Conservation (phyloP, 2,888 invertebrate genomes). For the Herminia tarsipennalis region DNA sequence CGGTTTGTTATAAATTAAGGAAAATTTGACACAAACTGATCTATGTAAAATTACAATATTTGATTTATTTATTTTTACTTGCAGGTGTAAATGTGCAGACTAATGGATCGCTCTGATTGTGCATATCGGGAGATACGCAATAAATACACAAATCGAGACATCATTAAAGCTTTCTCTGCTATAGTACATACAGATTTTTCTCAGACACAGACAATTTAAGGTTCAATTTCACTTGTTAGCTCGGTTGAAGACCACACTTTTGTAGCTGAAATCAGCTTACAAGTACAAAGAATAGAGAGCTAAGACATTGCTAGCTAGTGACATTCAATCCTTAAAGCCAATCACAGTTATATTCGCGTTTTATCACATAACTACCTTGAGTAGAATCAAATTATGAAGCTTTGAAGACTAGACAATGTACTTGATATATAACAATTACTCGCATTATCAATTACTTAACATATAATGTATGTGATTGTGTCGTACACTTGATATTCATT, state of each 20-base stretch:
- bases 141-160: conserved; percentile 32
- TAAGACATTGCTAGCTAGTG: too few relatives aligned
- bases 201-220: conserved; percentile 22
- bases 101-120: conserved; percentile 37
- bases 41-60: too few relatives aligned
- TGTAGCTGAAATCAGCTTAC: too few relatives aligned
- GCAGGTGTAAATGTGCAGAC: conserved; percentile 44
- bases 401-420: conserved; percentile 25
- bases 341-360: conserved; percentile 12
- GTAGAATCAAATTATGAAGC: conserved; percentile 37
- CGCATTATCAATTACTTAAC: conserved; percentile 30
- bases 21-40: too few relatives aligned
- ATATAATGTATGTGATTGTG: conserved; percentile 19
- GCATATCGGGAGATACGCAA: conserved; percentile 48
- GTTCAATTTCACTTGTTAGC: conserved; percentile 26
- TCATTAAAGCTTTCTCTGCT: conserved; percentile 33
- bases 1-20: too few relatives aligned
- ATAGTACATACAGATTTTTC: conserved; percentile 26
- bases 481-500: conserved; percentile 27
- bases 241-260: too few relatives aligned
- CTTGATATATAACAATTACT: conserved; percentile 19
- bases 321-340: too few relatives aligned
- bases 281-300: too few relatives aligned
- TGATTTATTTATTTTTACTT: conserved; percentile 25
- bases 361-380: conserved; percentile 29